Conservation (phyloP, 2,888 invertebrate species). For the Eurytoma californica region DNA sequence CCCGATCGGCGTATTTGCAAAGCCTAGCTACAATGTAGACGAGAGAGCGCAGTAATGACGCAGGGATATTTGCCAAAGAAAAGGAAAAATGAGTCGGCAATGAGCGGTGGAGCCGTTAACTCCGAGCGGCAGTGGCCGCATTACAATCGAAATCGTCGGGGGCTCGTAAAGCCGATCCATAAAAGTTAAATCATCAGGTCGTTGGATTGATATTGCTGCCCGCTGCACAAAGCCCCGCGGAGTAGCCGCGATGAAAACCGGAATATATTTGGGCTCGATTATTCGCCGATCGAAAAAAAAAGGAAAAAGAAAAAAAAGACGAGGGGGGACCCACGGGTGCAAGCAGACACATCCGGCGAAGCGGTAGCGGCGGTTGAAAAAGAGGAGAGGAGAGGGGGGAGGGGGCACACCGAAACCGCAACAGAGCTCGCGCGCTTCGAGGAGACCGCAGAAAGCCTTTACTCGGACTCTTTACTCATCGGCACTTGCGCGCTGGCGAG, state of each 20-base stretch:
- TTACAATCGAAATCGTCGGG: too few species aligned
- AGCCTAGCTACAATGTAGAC: too few species aligned
- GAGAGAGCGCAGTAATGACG: too few species aligned
- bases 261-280: background rate
- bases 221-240: background rate
- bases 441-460: constrained; percentile 45
- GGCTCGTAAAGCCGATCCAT: background rate
- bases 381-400: constrained; percentile 59
- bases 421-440: constrained; percentile 12
- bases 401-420: constrained; percentile 32
- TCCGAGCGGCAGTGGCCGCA: too few species aligned
- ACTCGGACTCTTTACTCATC: constrained; percentile 46
- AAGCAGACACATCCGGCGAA: constrained; percentile 32
- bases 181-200: background rate
- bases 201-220: background rate
- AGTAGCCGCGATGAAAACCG: background rate
- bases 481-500: constrained; percentile 33
- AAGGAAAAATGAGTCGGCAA: too few species aligned
- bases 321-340: background rate
- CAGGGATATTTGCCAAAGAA: too few species aligned
- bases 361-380: constrained; percentile 3
- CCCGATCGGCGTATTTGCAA: too few species aligned
- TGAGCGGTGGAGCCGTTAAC: too few species aligned
- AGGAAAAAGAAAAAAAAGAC: background rate
- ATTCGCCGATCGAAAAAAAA: too few species aligned